Conservation (phyloP, 2,797 vertebrate species). For the Anniella stebbinsi region DNA sequence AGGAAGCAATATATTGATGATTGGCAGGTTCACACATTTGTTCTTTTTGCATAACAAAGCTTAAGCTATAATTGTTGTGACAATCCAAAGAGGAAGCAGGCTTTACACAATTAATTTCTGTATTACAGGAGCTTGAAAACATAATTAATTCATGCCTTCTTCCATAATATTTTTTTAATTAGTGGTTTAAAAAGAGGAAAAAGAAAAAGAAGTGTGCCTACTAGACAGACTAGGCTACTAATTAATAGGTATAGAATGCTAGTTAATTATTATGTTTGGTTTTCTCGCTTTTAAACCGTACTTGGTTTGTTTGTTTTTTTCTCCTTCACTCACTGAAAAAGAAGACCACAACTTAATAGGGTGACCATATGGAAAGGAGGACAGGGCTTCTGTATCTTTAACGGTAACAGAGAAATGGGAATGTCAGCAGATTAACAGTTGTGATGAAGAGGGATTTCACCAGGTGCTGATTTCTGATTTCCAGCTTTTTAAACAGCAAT, state of each 20-base stretch:
- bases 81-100: conserved; percentile 28
- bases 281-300: conserved; percentile 33
- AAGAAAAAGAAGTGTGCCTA: conserved; percentile 63
- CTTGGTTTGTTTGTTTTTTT: conserved; percentile 9
- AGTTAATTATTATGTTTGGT: conserved; percentile 64
- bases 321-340: conserved; percentile 6
- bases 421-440: no score
- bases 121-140: conserved; percentile 47
- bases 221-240: conserved; percentile 45
- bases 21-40: neutral
- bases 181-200: conserved; percentile 60
- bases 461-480: no score
- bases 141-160: conserved; percentile 63
- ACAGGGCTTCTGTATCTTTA: no score
- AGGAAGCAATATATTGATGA: neutral
- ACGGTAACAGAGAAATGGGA: no score
- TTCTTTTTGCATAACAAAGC: conserved; percentile 33
- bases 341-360: neutral
- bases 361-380: no score
- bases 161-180: conserved; percentile 70
- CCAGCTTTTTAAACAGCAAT: neutral
- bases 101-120: conserved; percentile 63
- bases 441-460: no score
- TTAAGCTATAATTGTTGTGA: conserved; percentile 47
- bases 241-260: conserved; percentile 68